These are phyloP conservation scores for Lasioglossum pauxillum DNA, from an alignment of 2,888 invertebrate genomes.

Conservation along the genomic window DNA sequence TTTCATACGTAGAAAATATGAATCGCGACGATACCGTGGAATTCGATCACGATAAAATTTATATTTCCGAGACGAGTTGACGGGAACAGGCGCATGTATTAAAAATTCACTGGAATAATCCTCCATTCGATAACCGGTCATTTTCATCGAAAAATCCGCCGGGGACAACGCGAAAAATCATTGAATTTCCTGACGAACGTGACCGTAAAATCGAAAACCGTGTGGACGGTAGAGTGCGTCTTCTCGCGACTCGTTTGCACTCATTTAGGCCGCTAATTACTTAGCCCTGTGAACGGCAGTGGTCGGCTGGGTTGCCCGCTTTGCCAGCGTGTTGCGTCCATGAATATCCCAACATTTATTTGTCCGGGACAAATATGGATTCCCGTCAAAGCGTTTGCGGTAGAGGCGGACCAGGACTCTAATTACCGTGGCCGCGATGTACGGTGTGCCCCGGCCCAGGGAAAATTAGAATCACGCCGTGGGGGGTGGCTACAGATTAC, in stretches of 20 bases:
- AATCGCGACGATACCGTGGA: background rate
- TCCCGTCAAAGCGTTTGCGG: slow-evolving; percentile 49
- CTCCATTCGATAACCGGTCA: background rate
- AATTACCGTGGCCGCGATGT: slow-evolving; percentile 47
- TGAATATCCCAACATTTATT: slow-evolving; percentile 61
- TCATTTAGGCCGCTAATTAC: slow-evolving; percentile 29
- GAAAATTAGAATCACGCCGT: slow-evolving; percentile 50
- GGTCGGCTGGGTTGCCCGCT: no score
- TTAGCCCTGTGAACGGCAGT: background rate
- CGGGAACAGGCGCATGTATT: background rate
- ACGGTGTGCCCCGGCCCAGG: background rate
- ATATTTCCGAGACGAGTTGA: background rate
- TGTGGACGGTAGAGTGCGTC: background rate
- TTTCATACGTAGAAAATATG: background rate
- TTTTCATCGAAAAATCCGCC: background rate
- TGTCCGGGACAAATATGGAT: slow-evolving; percentile 55
- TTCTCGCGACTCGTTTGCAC: slow-evolving; percentile 11
- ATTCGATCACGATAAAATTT: background rate
- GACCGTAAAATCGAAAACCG: background rate
- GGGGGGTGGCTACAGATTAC: slow-evolving; percentile 37
- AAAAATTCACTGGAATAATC: background rate
- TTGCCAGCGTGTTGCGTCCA: background rate
- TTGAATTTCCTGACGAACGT: background rate
- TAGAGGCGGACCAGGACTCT: slow-evolving; percentile 40
- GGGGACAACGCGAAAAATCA: background rate